Conservation (phyloP, 2,113 vertebrate species). For the Saccopteryx leptura region DNA sequence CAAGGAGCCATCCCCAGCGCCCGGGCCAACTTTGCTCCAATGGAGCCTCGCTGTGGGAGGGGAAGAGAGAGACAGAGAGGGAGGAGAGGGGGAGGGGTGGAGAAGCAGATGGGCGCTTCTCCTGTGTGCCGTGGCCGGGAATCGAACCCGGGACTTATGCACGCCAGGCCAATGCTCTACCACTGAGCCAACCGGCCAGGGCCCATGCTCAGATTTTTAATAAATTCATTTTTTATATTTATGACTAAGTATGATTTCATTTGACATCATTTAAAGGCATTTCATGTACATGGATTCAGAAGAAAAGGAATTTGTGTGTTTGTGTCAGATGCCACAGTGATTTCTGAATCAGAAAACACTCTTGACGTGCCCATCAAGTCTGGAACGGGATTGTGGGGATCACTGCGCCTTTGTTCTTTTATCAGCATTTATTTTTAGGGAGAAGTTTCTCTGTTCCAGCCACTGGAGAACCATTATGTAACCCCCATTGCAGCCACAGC, state of each 20-base stretch:
- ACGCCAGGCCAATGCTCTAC: too few species aligned
- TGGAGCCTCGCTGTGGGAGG: too few species aligned
- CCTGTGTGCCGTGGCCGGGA: too few species aligned
- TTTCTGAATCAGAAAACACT: not conserved
- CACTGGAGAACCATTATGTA: not conserved
- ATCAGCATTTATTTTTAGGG: not conserved
- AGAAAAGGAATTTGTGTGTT: not conserved
- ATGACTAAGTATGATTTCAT: conserved; percentile 7
- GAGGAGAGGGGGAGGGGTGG: too few species aligned
- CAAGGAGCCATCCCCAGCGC: too few species aligned
- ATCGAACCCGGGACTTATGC: too few species aligned
- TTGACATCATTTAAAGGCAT: not conserved
- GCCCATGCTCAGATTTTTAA: not conserved
- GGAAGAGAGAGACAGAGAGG: too few species aligned
- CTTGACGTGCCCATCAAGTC: too few species aligned
- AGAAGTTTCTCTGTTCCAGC: not conserved
- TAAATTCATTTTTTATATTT: not conserved
- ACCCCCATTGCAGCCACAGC: not conserved
- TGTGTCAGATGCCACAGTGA: not conserved
- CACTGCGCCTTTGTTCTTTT: fast-evolving
- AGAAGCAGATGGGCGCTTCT: too few species aligned
- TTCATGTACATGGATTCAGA: not conserved
- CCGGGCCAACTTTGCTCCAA: too few species aligned
- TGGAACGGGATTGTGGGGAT: not conserved
- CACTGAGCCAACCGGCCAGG: too few species aligned